These are phyloP conservation scores for Drosophila flavopinicola DNA, from an alignment of 2,888 invertebrate genomes.

Conservation along the genomic window DNA sequence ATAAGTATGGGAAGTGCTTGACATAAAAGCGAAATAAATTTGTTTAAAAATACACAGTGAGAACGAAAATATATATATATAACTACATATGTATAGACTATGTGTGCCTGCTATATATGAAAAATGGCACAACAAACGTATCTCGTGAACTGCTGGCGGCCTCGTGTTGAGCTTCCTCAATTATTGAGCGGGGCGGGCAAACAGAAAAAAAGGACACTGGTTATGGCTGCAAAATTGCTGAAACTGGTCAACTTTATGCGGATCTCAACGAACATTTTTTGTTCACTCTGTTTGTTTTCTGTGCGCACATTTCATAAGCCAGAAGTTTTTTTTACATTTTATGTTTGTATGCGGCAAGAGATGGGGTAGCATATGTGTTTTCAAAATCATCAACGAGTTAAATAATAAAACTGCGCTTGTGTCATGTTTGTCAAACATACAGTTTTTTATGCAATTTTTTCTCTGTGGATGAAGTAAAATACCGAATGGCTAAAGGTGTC, in stretches of 20 bases:
- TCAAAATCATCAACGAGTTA: conserved; percentile 34
- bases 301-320: conserved; percentile 22
- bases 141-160: conserved; percentile 42
- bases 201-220: conserved; percentile 7
- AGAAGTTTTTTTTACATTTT: conserved; percentile 11
- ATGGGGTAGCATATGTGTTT: conserved; percentile 2
- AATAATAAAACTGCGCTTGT: conserved; percentile 34
- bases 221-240: conserved; percentile 26
- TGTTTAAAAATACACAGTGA: conserved; percentile 40
- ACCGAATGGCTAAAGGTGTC: conserved; percentile 23
- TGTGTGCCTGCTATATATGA: conserved; percentile 14
- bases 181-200: conserved; percentile 35
- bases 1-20: conserved; percentile 33
- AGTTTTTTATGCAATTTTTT: conserved; percentile 14
- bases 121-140: conserved; percentile 52
- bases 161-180: conserved; percentile 37
- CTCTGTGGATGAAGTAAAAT: background rate
- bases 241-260: conserved; percentile 43
- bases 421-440: conserved; percentile 30
- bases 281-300: background rate
- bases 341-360: conserved; percentile 1
- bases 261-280: conserved; percentile 12
- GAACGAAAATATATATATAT: conserved; percentile 19
- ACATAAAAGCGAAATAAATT: conserved; percentile 50
- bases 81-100: conserved; percentile 5